Evolutionary conservation across 1,140 invertebrate species (phyloP).

Genomic region (Procambarus clarkii): DNA sequence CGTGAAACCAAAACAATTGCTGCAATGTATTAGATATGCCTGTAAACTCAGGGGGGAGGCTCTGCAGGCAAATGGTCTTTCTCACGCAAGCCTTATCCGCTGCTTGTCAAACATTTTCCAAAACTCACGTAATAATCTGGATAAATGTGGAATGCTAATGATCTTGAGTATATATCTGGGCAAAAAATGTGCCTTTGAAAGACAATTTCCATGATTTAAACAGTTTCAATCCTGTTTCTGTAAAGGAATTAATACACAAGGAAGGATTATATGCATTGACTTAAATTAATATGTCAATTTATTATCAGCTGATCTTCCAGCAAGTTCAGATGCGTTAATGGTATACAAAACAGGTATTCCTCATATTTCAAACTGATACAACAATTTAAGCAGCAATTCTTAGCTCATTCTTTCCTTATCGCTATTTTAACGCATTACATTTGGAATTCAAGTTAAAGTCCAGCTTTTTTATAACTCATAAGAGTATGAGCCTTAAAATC

Average conservation of each 20-base stretch:
- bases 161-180: neutral
- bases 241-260: neutral
- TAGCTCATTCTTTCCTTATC: neutral
- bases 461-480: neutral
- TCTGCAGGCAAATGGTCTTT: conserved; percentile 29
- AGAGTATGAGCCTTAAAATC: neutral
- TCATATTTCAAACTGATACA: neutral
- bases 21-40: conserved; percentile 47
- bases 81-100: conserved; percentile 10
- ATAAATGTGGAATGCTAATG: neutral
- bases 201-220: neutral
- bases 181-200: neutral
- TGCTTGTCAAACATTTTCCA: conserved; percentile 15
- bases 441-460: neutral
- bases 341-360: neutral
- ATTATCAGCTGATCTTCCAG: neutral
- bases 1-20: conserved; percentile 43
- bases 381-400: neutral
- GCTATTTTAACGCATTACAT: neutral
- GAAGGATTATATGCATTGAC: neutral
- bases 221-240: neutral
- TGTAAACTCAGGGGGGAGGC: conserved; percentile 12
- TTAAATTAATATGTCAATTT: neutral
- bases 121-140: neutral
- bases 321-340: neutral